Evolutionary conservation across 2,797 vertebrate species (phyloP).

Genomic region (Pseudopleuronectes americanus): DNA sequence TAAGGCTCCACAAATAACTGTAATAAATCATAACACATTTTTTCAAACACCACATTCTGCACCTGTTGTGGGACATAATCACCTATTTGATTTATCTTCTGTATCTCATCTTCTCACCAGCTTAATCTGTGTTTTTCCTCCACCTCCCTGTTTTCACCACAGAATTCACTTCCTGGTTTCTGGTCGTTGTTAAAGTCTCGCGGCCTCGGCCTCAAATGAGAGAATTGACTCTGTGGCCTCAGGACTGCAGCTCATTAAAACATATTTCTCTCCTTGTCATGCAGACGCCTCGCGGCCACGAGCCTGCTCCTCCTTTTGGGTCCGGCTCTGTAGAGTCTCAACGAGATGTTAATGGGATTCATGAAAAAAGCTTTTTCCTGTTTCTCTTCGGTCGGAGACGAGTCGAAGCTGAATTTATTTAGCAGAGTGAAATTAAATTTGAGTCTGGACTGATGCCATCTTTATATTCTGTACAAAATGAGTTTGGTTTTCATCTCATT

Average conservation of each 20-base stretch:
- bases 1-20: too few relatives aligned
- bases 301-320: slow-evolving; percentile 29
- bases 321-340: slow-evolving; percentile 21
- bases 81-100: too few relatives aligned
- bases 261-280: slow-evolving; percentile 48
- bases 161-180: background rate
- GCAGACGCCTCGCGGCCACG: slow-evolving; percentile 25
- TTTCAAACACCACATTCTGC: too few relatives aligned
- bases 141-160: too few relatives aligned
- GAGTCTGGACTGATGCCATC: slow-evolving; percentile 5
- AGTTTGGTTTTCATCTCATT: background rate
- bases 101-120: too few relatives aligned
- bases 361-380: slow-evolving; percentile 37
- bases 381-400: background rate
- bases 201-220: slow-evolving; percentile 19
- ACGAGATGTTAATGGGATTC: slow-evolving; percentile 46
- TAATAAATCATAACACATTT: too few relatives aligned
- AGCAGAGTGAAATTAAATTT: slow-evolving; percentile 33
- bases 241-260: slow-evolving; percentile 52
- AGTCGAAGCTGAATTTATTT: slow-evolving; percentile 25
- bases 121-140: too few relatives aligned
- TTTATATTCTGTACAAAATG: background rate
- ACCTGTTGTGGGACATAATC: too few relatives aligned
- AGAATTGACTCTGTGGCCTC: slow-evolving; percentile 12
- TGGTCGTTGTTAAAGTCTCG: slow-evolving; percentile 8